These are phyloP conservation scores for Mallotus villosus DNA, from an alignment of 2,797 vertebrate genomes.

Conservation along the genomic window DNA sequence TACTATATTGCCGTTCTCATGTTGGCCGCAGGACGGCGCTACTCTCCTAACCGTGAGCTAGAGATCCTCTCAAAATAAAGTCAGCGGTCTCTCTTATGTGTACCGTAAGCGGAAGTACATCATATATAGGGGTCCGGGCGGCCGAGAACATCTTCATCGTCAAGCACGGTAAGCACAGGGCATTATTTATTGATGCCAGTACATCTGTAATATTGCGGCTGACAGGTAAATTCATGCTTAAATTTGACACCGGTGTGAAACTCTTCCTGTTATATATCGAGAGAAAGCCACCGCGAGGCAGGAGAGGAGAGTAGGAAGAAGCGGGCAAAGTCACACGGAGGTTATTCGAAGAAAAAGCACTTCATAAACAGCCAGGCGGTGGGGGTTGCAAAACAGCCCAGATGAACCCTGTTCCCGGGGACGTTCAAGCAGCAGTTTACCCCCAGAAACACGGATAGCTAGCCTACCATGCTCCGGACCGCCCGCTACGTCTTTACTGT, in stretches of 20 bases:
- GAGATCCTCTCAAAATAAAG: not conserved
- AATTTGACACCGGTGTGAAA: not conserved
- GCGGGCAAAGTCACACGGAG: conserved; percentile 70
- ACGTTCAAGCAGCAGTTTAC: not conserved
- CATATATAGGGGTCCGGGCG: conserved; percentile 49
- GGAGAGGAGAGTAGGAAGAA: conserved; percentile 23
- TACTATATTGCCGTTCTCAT: not conserved
- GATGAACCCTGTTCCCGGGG: not conserved
- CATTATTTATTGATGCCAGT: not conserved
- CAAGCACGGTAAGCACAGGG: conserved; percentile 52
- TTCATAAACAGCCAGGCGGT: not conserved
- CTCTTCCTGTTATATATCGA: not conserved
- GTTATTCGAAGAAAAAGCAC: conserved; percentile 51
- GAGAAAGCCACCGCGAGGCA: not conserved
- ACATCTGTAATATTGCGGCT: rapidly evolving
- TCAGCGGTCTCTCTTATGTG: conserved; percentile 12
- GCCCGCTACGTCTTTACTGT: not conserved
- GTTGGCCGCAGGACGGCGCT: conserved; percentile 38
- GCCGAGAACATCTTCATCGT: conserved; percentile 37
- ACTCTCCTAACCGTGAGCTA: not conserved
- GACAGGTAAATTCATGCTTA: rapidly evolving
- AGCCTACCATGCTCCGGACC: not conserved
- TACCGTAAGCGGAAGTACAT: conserved; percentile 63
- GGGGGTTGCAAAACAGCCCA: not conserved
- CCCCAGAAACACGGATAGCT: not conserved